phyloP scores from a whole-genome alignment of 1,140 invertebrate genomes.

The Calliphora vicina region DNA sequence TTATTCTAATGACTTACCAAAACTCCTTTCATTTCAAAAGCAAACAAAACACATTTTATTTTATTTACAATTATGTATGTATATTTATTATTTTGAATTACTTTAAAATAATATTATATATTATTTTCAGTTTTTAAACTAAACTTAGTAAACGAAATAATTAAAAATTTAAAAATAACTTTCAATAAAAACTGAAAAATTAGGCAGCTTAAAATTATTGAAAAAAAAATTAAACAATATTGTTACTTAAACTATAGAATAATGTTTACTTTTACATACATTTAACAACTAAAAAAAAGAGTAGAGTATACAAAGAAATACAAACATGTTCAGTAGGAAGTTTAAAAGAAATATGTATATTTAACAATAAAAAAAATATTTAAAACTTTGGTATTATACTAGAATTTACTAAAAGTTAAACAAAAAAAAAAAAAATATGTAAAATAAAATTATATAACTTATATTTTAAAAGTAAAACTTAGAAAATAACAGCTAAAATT shows the following conservation, averaged over 20 bases:
- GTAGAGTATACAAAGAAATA: constrained; percentile 4
- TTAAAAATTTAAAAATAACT: constrained; percentile 22
- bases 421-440: background rate
- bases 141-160: background rate
- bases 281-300: background rate
- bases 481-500: background rate
- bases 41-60: background rate
- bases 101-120: background rate
- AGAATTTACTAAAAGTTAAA: constrained; percentile 32
- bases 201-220: background rate
- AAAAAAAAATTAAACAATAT: constrained; percentile 4
- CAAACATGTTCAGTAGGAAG: background rate
- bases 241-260: too few species aligned
- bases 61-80: constrained; percentile 16
- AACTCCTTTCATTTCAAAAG: too few species aligned
- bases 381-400: constrained; percentile 30
- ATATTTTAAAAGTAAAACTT: background rate
- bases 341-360: background rate
- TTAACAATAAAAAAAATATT: constrained; percentile 9
- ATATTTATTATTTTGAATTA: background rate
- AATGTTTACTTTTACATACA: background rate
- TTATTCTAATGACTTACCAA: too few species aligned
- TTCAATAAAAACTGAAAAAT: constrained; percentile 3
- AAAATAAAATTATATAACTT: constrained; percentile 5
- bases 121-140: background rate